Evolutionary conservation across 2,797 vertebrate species (phyloP).

Genomic region (Rhinoraja longicauda): DNA sequence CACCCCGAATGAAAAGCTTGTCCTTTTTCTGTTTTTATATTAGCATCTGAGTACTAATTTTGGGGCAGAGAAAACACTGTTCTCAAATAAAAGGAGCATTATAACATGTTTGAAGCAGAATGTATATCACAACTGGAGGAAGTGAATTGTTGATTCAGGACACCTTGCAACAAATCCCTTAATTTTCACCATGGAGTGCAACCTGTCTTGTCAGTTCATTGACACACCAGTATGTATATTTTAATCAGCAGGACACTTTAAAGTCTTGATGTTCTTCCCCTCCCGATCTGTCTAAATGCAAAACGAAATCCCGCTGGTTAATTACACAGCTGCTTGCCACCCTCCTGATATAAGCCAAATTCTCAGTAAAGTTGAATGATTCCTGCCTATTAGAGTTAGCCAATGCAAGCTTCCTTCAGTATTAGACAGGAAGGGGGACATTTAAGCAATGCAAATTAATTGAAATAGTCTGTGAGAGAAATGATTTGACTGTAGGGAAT

Average conservation of each 20-base stretch:
- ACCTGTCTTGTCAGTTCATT: not conserved
- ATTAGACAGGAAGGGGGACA: not conserved
- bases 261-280: not conserved
- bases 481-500: not conserved
- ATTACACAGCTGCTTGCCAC: not conserved
- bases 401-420: not conserved
- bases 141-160: not conserved
- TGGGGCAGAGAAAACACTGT: not conserved
- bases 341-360: not conserved
- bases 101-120: not conserved
- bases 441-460: not conserved
- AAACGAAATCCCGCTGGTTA: not conserved
- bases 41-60: not conserved
- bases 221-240: not conserved
- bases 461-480: not conserved
- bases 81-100: not conserved
- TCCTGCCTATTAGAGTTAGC: not conserved
- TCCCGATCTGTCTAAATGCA: not conserved
- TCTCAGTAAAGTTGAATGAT: not conserved
- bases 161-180: not conserved
- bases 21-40: not conserved
- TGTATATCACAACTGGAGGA: not conserved
- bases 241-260: constrained; percentile 1
- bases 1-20: not conserved
- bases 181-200: not conserved